Percentiles rank a stretch among this genome's conserved stretches.
phyloP scores from a whole-genome alignment of 2,888 invertebrate genomes.

The Andrena bucephala region DNA sequence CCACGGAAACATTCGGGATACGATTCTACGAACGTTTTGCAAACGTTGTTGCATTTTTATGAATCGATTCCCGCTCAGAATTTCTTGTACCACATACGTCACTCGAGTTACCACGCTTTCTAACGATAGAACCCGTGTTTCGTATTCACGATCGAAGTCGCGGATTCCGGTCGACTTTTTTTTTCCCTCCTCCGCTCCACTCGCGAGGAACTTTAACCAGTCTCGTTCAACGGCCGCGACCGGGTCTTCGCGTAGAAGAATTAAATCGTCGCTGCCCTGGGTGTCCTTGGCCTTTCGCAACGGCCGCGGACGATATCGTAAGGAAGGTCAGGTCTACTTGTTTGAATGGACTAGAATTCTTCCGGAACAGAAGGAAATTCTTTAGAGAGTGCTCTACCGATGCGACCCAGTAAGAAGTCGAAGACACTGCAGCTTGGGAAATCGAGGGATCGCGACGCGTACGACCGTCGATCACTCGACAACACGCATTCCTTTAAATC shows the following conservation, averaged over 20 bases:
- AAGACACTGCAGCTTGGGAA: constrained; percentile 42
- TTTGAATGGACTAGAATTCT: constrained; percentile 43
- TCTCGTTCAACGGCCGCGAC: constrained; percentile 7
- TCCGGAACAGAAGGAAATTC: constrained; percentile 37
- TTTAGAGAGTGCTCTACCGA: constrained; percentile 29
- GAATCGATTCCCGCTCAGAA: constrained; percentile 60
- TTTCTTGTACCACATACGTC: constrained; percentile 72
- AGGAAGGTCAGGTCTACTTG: constrained; percentile 65
- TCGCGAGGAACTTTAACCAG: neutral
- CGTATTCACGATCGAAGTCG: constrained; percentile 62
- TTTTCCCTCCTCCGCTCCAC: neutral
- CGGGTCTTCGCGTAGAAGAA: constrained; percentile 3
- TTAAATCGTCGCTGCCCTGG: constrained; percentile 6
- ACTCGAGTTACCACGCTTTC: constrained; percentile 73
- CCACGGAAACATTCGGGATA: neutral
- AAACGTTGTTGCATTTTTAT: constrained; percentile 50
- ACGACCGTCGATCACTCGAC: neutral
- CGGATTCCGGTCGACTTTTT: constrained; percentile 57
- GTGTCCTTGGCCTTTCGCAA: constrained; percentile 58
- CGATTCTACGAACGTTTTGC: constrained; percentile 6
- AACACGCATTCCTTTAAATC: neutral
- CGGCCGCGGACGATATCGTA: constrained; percentile 35
- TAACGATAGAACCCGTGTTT: constrained; percentile 71
- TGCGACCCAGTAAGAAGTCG: constrained; percentile 54
- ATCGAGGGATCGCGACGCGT: neutral